Conservation (phyloP, 2,888 invertebrate genomes). For the Sesia apiformis region DNA sequence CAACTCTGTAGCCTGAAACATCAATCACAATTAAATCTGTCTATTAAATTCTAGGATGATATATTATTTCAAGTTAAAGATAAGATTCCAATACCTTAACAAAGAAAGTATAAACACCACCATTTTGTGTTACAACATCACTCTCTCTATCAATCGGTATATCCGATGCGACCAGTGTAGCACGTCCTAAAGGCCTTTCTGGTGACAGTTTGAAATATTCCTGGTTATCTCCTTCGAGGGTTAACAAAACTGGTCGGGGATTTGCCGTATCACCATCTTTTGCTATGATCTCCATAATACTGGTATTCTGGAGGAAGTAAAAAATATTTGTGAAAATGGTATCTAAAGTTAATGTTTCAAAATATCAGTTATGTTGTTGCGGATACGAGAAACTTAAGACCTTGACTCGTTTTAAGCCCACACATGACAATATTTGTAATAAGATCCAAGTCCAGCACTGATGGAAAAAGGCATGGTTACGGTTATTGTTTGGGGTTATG, state of each 20-base stretch:
- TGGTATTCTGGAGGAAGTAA: constrained; percentile 59
- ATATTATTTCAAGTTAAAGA: no score
- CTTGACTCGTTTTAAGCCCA: no score
- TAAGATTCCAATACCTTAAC: constrained; percentile 60
- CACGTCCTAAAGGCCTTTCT: constrained; percentile 70
- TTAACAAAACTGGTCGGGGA: constrained; percentile 78
- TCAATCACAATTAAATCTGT: background rate
- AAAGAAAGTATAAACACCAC: constrained; percentile 83
- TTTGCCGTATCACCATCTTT: constrained; percentile 88
- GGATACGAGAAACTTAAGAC: no score
- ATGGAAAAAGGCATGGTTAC: background rate
- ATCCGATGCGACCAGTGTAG: constrained; percentile 77
- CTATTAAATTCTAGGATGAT: background rate
- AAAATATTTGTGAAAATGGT: no score
- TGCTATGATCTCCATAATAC: constrained; percentile 82
- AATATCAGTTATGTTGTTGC: no score
- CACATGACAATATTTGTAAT: no score
- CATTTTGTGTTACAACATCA: constrained; percentile 81
- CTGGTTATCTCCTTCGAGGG: constrained; percentile 79
- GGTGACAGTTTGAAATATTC: constrained; percentile 79
- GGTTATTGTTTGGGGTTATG: no score
- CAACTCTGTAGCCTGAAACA: constrained; percentile 78
- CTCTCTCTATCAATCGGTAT: constrained; percentile 84
- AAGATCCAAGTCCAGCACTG: no score
- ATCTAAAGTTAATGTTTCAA: no score